phyloP scores from a whole-genome alignment of 2,797 vertebrate genomes.

The Hippopotamyrus pictus region DNA sequence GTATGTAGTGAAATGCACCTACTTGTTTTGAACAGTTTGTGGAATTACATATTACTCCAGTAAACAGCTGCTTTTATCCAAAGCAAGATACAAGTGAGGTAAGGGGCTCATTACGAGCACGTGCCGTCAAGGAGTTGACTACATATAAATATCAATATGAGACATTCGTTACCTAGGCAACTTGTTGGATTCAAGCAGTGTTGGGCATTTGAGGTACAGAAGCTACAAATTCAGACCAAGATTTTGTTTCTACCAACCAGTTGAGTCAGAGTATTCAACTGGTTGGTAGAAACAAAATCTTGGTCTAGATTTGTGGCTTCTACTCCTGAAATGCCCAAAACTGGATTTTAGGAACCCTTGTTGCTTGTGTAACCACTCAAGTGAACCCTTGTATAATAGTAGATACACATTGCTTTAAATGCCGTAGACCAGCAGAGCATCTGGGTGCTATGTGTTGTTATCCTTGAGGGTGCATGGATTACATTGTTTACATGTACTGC shows the following conservation, averaged over 20 bases:
- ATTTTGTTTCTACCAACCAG: too few species aligned
- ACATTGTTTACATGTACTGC: not conserved
- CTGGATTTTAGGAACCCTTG: too few species aligned
- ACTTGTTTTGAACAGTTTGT: too few species aligned
- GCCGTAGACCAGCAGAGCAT: not conserved
- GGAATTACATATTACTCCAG: too few species aligned
- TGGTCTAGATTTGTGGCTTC: too few species aligned
- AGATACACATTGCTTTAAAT: not conserved
- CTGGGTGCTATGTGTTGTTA: not conserved
- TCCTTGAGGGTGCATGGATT: not conserved
- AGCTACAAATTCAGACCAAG: not conserved
- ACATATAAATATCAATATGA: not conserved
- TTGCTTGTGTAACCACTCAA: not conserved
- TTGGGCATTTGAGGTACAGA: not conserved
- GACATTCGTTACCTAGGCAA: not conserved
- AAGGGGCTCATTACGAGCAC: not conserved
- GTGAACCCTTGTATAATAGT: not conserved
- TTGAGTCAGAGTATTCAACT: too few species aligned
- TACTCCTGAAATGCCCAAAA: too few species aligned
- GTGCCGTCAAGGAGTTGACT: not conserved
- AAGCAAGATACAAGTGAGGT: not conserved
- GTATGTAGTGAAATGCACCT: not conserved
- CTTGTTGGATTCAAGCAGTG: not conserved
- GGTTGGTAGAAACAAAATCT: too few species aligned
- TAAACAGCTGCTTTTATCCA: too few species aligned